Base-by-base conservation (phyloP, 2,113 vertebrate genomes). In the Danionella cerebrum region DNA sequence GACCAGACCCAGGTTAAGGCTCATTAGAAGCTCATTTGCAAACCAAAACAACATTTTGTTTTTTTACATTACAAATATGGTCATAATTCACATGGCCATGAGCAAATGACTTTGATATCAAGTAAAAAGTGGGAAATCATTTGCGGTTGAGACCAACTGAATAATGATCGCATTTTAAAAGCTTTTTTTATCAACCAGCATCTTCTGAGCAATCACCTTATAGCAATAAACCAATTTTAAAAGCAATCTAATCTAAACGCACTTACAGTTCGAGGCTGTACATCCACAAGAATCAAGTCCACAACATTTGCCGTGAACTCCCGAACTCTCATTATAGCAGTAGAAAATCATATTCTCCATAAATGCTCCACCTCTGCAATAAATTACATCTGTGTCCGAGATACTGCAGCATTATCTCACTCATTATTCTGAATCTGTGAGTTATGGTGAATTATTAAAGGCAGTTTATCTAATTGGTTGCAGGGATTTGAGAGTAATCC, bases 251-350 rank as follows among this genome's bases (percentile, higher is more conserved):
- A 67, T 69, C 52, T 69, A 39, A 38, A 73, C 39, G 25, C 45
- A 50, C 35, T 52, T 21, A 45, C 6, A 35, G 35, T 24, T n/a
- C 12, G 52, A 12, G 11, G 31, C 44, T 33, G 35, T 35, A 50
- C 45, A 29, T 70, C 52, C 44, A 71, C 55, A 51, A 16, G 74
- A 21, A 21, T 51, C 16, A 13, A 54, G 50, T 54, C 71, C 57
- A 51, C 79, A 82, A 82, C 74, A 76, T 73, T 73, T 60, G 63
- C 0, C 33, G 60, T 84, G 82, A 89, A 86, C 87, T 87, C 67
- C 78, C 84, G 84, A 87, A 86, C 84, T 79, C 80, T 75, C 80
- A 78, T 85, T 80, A 80, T 70, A 67, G 57, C 51, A 76, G 68
- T 60, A 72, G 60, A 72, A 78, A 78, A 75, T 67, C 75, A 75